Percentiles rank a stretch among this genome's conserved stretches.
Conservation (phyloP, 2,797 vertebrate genomes). For the Myripristis murdjan region DNA sequence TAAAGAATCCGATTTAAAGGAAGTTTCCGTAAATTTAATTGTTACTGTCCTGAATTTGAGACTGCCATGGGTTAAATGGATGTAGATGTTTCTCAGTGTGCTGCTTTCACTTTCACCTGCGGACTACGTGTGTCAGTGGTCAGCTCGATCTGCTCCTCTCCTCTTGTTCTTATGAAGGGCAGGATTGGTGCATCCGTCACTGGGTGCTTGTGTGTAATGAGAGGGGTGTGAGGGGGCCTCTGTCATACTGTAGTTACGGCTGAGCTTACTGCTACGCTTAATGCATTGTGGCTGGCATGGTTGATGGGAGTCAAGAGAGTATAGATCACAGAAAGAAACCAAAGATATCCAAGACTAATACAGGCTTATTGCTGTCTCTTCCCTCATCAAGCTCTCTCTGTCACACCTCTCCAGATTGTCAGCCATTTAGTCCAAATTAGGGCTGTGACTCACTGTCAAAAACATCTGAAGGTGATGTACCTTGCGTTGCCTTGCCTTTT, state of each 20-base stretch:
- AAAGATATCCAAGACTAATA: conserved; percentile 6
- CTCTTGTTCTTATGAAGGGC: conserved; percentile 13
- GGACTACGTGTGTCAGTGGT: neutral
- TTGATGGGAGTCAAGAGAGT: neutral
- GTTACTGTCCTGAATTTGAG: neutral
- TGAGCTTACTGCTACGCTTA: too few relatives aligned
- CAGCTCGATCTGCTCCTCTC: conserved; percentile 30
- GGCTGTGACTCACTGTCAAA: neutral
- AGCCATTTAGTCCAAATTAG: neutral
- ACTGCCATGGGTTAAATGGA: neutral
- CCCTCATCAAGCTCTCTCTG: neutral
- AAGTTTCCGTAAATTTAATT: neutral
- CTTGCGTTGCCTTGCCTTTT: neutral
- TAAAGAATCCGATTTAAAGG: neutral
- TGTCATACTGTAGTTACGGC: neutral
- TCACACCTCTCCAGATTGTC: too few relatives aligned
- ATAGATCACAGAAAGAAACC: neutral
- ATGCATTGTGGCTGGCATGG: neutral
- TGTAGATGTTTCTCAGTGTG: neutral
- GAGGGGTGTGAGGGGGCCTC: neutral
- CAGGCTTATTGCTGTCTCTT: neutral
- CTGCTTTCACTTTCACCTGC: neutral
- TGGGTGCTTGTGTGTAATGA: conserved; percentile 6
- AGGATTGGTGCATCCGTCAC: conserved; percentile 40
- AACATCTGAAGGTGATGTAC: neutral